These are phyloP conservation scores for Scolanthus callimorphus DNA, from an alignment of 92 coral and sea anemone species.

Conservation along the genomic window DNA sequence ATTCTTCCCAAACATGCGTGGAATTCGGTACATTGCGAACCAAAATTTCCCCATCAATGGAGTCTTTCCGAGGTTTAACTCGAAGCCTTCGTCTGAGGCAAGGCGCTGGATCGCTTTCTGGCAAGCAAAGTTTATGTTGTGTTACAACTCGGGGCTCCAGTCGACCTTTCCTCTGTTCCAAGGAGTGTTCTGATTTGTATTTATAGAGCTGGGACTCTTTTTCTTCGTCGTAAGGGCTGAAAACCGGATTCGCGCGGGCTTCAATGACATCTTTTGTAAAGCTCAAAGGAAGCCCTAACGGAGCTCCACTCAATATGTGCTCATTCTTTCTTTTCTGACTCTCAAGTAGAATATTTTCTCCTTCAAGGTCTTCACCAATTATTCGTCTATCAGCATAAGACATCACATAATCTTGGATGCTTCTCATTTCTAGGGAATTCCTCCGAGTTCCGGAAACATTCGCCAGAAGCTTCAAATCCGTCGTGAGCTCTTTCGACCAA, in stretches of 20 bases:
- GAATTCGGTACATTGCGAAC: slow-evolving; percentile 6
- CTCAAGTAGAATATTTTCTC: slow-evolving; percentile 8
- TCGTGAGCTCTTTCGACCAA: background rate
- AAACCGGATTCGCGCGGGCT: slow-evolving; percentile 34
- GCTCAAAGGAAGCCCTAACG: slow-evolving; percentile 17
- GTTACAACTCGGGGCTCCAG: slow-evolving; percentile 14
- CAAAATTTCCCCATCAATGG: background rate
- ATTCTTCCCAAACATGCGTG: slow-evolving; percentile 62
- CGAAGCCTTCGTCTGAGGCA: background rate
- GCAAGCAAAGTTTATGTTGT: slow-evolving; percentile 20
- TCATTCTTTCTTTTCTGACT: slow-evolving; percentile 5
- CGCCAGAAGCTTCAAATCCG: background rate
- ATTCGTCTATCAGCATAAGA: slow-evolving; percentile 11
- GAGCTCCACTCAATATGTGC: background rate
- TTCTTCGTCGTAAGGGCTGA: slow-evolving; percentile 36
- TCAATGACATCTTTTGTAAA: slow-evolving; percentile 56
- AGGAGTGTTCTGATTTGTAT: background rate
- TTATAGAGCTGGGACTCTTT: slow-evolving; percentile 29
- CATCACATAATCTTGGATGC: slow-evolving; percentile 1
- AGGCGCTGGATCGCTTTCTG: background rate
- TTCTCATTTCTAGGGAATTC: background rate
- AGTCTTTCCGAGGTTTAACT: background rate
- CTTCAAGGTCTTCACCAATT: background rate
- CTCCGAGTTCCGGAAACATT: background rate
- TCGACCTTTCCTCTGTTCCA: slow-evolving; percentile 4